A percentile compares a stretch with the other conserved stretches of the same genome.
Evolutionary conservation across 1,140 invertebrate species (phyloP).

Genomic region (Hyles euphorbiae): DNA sequence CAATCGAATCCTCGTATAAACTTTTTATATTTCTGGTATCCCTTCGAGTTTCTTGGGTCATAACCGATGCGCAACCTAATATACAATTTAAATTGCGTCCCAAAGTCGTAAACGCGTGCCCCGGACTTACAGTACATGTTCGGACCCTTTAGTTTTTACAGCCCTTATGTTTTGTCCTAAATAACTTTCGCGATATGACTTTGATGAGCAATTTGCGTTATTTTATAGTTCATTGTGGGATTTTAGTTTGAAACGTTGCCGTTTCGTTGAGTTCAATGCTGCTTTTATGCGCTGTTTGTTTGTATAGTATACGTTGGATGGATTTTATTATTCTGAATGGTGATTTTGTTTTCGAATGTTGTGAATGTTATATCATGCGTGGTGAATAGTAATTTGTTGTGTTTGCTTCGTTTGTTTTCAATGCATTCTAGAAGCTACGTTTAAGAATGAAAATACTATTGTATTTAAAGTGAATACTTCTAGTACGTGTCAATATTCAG

Average conservation of each 20-base stretch:
- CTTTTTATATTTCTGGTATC: conserved; percentile 31
- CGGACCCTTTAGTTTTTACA: conserved; percentile 35
- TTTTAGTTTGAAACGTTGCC: neutral
- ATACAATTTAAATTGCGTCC: conserved; percentile 60
- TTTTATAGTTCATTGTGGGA: conserved; percentile 15
- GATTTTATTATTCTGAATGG: no score
- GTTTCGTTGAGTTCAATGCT: neutral
- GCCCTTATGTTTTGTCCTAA: conserved; percentile 25
- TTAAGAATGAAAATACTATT: no score
- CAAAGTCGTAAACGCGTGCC: conserved; percentile 34
- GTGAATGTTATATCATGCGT: no score
- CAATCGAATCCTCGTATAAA: conserved; percentile 34
- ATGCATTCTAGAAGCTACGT: no score
- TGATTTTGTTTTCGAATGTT: no score
- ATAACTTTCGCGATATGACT: conserved; percentile 29
- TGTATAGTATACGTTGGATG: no score
- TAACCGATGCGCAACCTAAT: conserved; percentile 31
- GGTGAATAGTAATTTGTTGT: no score
- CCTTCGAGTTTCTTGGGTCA: conserved; percentile 22
- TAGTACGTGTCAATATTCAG: no score
- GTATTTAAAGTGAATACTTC: no score
- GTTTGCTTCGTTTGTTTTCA: no score
- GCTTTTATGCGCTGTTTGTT: no score
- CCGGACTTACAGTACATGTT: conserved; percentile 26
- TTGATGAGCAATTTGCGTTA: conserved; percentile 31